phyloP scores from a whole-genome alignment of 1,140 invertebrate species.

The Tyrophagus putrescentiae region DNA sequence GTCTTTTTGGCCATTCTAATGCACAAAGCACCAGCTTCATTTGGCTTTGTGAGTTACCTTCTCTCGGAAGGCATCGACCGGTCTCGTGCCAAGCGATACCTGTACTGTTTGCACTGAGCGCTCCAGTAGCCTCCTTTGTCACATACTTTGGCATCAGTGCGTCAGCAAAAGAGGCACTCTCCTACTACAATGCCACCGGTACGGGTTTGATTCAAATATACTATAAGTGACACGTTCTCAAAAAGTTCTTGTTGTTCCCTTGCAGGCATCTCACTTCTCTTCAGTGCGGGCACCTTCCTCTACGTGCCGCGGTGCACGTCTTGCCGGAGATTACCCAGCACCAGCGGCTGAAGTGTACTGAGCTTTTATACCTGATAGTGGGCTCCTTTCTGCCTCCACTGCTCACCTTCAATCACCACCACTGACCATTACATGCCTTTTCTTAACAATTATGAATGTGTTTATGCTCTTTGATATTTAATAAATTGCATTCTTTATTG shows the following conservation, averaged over 20 bases:
- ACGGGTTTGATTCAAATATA: slow-evolving; percentile 13
- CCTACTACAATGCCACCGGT: slow-evolving; percentile 65
- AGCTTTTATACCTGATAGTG: slow-evolving; percentile 62
- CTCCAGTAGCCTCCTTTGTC: slow-evolving; percentile 70
- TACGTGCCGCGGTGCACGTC: slow-evolving; percentile 98
- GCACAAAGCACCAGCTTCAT: slow-evolving; percentile 95
- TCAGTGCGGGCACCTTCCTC: slow-evolving; percentile 94
- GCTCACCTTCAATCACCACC: slow-evolving; percentile 78
- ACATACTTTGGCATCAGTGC: slow-evolving; percentile 77
- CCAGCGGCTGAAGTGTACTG: slow-evolving; percentile 31
- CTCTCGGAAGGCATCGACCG: slow-evolving; percentile 85
- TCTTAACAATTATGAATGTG: neutral
- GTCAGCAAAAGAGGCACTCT: slow-evolving; percentile 47
- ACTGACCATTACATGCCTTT: slow-evolving; percentile 42
- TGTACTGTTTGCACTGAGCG: slow-evolving; percentile 87
- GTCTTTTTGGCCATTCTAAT: slow-evolving; percentile 98
- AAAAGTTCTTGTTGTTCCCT: neutral
- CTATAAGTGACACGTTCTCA: neutral
- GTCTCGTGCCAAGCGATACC: slow-evolving; percentile 66
- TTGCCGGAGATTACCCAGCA: slow-evolving; percentile 63
- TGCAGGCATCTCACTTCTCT: slow-evolving; percentile 81
- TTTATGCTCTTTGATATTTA: neutral
- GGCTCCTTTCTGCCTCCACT: slow-evolving; percentile 72
- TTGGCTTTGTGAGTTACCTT: slow-evolving; percentile 91
- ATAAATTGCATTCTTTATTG: neutral